Evolutionary conservation across 2,113 vertebrate species (phyloP).

Genomic region (Sylvilagus bachmani): DNA sequence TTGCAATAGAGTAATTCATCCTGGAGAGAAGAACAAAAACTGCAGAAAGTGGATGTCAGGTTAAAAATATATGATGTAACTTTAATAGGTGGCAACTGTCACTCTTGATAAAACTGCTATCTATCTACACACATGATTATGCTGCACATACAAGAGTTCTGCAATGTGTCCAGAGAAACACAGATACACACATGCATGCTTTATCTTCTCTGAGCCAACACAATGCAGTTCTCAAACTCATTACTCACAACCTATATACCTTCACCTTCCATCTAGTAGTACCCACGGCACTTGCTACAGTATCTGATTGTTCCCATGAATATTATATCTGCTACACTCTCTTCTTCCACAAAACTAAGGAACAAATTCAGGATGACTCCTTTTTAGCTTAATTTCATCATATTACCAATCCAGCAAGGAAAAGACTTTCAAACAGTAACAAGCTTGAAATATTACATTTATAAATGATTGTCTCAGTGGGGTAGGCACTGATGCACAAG

Average conservation of each 20-base stretch:
- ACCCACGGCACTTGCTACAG: background rate
- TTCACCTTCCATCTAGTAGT: background rate
- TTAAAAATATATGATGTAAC: conserved; percentile 20
- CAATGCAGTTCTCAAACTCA: background rate
- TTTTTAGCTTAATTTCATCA: background rate
- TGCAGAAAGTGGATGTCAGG: background rate
- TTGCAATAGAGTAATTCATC: conserved; percentile 25
- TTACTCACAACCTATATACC: background rate
- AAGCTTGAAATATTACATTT: background rate
- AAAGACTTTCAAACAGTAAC: background rate
- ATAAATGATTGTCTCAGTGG: conserved; percentile 5
- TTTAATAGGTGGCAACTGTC: background rate
- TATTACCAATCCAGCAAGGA: background rate
- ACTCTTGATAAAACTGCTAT: background rate
- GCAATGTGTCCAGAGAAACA: background rate
- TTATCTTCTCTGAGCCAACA: background rate
- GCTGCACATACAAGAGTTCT: background rate
- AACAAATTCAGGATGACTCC: background rate
- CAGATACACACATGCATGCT: background rate
- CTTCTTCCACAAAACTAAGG: background rate
- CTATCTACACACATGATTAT: background rate
- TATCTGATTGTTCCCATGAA: background rate
- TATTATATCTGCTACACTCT: background rate
- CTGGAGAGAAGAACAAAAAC: background rate
- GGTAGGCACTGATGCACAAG: too few relatives aligned